phyloP scores from a whole-genome alignment of 2,888 invertebrate genomes.

The Neuroscelio doddi region DNA sequence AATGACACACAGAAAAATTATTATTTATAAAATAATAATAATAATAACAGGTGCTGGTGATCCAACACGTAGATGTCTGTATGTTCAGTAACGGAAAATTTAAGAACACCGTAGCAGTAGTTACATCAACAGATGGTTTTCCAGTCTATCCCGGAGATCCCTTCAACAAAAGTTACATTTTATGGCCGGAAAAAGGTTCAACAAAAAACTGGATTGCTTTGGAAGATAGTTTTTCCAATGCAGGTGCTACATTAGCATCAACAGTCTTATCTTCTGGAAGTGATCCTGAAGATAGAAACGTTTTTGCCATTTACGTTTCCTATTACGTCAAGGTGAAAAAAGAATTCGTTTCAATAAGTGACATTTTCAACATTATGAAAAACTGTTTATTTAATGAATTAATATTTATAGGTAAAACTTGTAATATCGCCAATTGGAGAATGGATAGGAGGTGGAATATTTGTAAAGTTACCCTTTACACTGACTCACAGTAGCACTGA shows the following conservation, averaged over 20 bases:
- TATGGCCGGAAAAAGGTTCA: constrained; percentile 82
- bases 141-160: constrained; percentile 80
- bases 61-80: constrained; percentile 94
- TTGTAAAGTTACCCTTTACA: constrained; percentile 86
- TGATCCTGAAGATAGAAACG: constrained; percentile 84
- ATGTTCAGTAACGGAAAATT: constrained; percentile 97
- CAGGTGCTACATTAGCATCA: constrained; percentile 74
- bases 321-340: constrained; percentile 93
- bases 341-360: no score
- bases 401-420: constrained; percentile 76
- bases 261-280: constrained; percentile 73
- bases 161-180: constrained; percentile 77
- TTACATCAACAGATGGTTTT: constrained; percentile 77
- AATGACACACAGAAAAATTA: neutral
- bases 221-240: constrained; percentile 81
- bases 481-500: constrained; percentile 83
- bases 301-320: constrained; percentile 92
- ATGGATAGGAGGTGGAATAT: constrained; percentile 80
- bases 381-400: no score
- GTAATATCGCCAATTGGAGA: constrained; percentile 81
- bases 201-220: constrained; percentile 94
- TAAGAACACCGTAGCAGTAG: constrained; percentile 89
- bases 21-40: neutral
- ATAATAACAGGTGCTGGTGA: constrained; percentile 80
- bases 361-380: no score